These are phyloP conservation scores for Neogobius melanostomus DNA, from an alignment of 2,113 vertebrate species.

Conservation along the genomic window DNA sequence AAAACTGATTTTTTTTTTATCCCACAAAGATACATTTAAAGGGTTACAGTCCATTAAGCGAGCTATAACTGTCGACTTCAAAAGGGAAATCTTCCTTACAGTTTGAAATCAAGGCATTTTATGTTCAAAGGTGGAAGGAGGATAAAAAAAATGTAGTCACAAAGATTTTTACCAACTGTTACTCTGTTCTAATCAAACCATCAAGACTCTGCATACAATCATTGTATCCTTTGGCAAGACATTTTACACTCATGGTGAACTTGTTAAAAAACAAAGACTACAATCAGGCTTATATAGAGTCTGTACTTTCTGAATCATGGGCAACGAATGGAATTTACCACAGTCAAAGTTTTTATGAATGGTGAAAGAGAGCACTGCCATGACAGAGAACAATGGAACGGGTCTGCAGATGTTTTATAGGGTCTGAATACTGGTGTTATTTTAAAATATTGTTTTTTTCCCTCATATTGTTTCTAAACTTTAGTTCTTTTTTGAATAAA, in stretches of 20 bases:
- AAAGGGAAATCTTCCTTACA: background rate
- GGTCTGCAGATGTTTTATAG: too few species aligned
- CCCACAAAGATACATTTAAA: background rate
- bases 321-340: too few species aligned
- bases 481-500: too few species aligned
- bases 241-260: background rate
- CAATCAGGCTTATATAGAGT: too few species aligned
- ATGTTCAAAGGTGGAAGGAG: background rate
- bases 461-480: too few species aligned
- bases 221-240: background rate
- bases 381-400: too few species aligned
- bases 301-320: too few species aligned
- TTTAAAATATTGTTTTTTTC: too few species aligned
- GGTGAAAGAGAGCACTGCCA: too few species aligned
- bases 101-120: background rate
- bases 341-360: too few species aligned
- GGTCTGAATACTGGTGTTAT: too few species aligned
- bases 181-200: background rate
- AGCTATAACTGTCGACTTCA: background rate
- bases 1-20: conserved; percentile 5
- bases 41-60: conserved; percentile 2
- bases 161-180: background rate
- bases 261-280: background rate
- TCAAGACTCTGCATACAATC: background rate
- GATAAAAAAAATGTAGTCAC: background rate